Evolutionary conservation across 2,797 vertebrate genomes (phyloP).

Genomic region (Clarias fuscus): DNA sequence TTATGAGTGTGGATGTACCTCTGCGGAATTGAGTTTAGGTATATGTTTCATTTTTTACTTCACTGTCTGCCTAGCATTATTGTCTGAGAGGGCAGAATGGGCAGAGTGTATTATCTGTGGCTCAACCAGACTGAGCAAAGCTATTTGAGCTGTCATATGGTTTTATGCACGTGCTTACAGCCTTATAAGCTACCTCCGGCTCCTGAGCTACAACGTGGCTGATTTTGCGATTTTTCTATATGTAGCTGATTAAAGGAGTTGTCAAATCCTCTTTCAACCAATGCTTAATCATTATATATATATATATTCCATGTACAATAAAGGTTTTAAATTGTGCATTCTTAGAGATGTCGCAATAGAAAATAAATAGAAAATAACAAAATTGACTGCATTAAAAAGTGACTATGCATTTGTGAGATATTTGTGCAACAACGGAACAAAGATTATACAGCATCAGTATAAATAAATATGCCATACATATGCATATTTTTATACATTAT

Average conservation of each 20-base stretch:
- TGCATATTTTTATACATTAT: too few relatives aligned
- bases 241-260: neutral
- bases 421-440: neutral
- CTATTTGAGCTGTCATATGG: conserved; percentile 44
- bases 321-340: neutral
- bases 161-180: conserved; percentile 42
- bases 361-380: neutral
- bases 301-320: too few relatives aligned
- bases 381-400: neutral
- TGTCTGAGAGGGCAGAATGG: conserved; percentile 43
- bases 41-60: conserved; percentile 67
- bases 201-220: neutral
- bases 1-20: conserved; percentile 61
- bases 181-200: conserved; percentile 12
- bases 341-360: neutral
- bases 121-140: conserved; percentile 33
- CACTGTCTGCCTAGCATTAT: conserved; percentile 48
- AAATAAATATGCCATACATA: too few relatives aligned
- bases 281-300: neutral
- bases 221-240: neutral
- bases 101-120: conserved; percentile 46
- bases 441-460: neutral
- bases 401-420: neutral
- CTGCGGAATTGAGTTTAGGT: conserved; percentile 64
- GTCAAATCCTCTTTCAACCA: neutral